Percentiles rank a stretch among this genome's conserved stretches.
These are phyloP conservation scores for Pachyrhynchus sulphureomaculatus DNA, from an alignment of 1,140 invertebrate species.

Conservation along the genomic window DNA sequence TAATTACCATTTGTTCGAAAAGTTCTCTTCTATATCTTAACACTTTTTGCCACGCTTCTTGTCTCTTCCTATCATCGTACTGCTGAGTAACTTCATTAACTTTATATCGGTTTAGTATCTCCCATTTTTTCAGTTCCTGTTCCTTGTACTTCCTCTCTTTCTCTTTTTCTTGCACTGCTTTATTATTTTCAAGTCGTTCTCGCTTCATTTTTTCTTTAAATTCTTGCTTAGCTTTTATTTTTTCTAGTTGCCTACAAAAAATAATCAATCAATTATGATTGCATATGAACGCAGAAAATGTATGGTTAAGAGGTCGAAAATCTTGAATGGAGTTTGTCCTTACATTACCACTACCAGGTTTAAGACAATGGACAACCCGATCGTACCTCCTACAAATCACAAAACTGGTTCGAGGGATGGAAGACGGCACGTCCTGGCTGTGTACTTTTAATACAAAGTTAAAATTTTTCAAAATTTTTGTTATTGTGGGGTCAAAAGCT, in stretches of 20 bases:
- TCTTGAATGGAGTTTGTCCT: background rate
- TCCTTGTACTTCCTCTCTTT: conserved; percentile 22
- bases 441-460: no score
- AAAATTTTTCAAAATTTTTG: no score
- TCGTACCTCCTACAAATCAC: no score
- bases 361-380: no score
- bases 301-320: background rate
- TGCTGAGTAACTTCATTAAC: conserved; percentile 47
- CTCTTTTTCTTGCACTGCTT: conserved; percentile 29
- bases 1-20: conserved; percentile 50
- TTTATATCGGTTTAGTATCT: conserved; percentile 42
- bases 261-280: background rate
- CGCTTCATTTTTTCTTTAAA: conserved; percentile 30
- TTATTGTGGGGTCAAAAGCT: no score
- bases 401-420: no score
- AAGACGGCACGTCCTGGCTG: no score
- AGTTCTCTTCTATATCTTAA: conserved; percentile 50
- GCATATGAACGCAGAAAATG: background rate
- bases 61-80: conserved; percentile 46
- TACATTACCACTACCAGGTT: no score
- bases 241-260: conserved; percentile 30
- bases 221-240: conserved; percentile 22
- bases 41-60: conserved; percentile 41
- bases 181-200: conserved; percentile 23
- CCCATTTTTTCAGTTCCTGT: conserved; percentile 40